These are phyloP conservation scores for Rhinolophus ferrumequinum DNA, from an alignment of 2,113 vertebrate genomes.

Conservation along the genomic window DNA sequence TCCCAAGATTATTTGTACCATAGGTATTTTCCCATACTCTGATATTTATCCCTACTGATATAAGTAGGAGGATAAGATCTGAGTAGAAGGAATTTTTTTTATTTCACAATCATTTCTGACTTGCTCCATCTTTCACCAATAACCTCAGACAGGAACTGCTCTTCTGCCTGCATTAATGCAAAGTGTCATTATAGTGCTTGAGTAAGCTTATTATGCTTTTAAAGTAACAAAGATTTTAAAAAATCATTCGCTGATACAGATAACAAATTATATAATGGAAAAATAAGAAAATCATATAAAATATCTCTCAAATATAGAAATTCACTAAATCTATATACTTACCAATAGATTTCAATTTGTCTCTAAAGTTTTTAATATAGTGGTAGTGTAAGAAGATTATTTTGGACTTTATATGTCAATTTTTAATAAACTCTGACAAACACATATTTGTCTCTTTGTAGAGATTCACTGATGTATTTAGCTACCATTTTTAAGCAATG, in stretches of 20 bases:
- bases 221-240: slow-evolving; percentile 33
- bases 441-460: neutral
- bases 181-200: neutral
- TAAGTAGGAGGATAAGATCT: neutral
- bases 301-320: neutral
- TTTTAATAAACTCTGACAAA: neutral
- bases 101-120: neutral
- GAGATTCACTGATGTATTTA: neutral
- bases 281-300: neutral
- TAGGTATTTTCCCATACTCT: neutral
- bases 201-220: neutral
- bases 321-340: neutral
- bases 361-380: neutral
- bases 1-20: neutral
- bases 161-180: neutral
- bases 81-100: neutral
- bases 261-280: neutral
- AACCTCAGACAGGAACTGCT: neutral
- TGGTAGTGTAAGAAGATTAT: neutral
- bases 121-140: neutral
- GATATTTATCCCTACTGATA: neutral
- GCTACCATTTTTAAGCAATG: neutral
- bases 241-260: neutral
- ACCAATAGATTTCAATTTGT: neutral
- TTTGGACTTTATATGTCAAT: neutral